phyloP scores from a whole-genome alignment of 2,888 invertebrate genomes.

The Drosophila fungiperda region DNA sequence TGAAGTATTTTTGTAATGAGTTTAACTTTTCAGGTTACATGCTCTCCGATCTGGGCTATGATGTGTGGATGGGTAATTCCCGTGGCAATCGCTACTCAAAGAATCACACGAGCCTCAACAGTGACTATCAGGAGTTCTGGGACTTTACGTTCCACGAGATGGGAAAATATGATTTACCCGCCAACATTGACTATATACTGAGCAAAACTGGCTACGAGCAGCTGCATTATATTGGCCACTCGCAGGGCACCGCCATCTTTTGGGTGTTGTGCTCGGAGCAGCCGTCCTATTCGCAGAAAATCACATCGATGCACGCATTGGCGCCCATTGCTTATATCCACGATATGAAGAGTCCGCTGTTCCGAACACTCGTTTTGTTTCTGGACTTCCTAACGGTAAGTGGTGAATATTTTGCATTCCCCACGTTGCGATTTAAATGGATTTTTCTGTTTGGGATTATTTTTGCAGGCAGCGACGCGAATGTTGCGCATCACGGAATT shows the following conservation, averaged over 20 bases:
- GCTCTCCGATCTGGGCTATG: slow-evolving; percentile 84
- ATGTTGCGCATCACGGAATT: slow-evolving; percentile 84
- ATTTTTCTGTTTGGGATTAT: neutral
- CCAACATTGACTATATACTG: slow-evolving; percentile 91
- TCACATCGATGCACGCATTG: slow-evolving; percentile 86
- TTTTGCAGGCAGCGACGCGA: slow-evolving; percentile 82
- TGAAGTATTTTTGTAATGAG: neutral
- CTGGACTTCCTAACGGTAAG: slow-evolving; percentile 84
- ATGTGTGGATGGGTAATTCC: slow-evolving; percentile 85
- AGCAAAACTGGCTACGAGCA: slow-evolving; percentile 87
- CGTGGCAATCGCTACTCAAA: slow-evolving; percentile 85
- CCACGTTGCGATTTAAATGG: slow-evolving; percentile 11
- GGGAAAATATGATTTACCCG: slow-evolving; percentile 91
- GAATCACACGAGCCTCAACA: slow-evolving; percentile 83
- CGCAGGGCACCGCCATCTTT: slow-evolving; percentile 88
- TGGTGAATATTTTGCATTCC: slow-evolving; percentile 16
- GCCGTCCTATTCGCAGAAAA: slow-evolving; percentile 86
- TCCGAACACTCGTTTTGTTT: slow-evolving; percentile 83
- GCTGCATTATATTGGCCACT: slow-evolving; percentile 93
- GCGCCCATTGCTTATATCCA: slow-evolving; percentile 87
- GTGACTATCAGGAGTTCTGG: slow-evolving; percentile 86
- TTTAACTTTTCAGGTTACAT: slow-evolving; percentile 82
- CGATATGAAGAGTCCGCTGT: slow-evolving; percentile 85
- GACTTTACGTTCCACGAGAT: slow-evolving; percentile 90
- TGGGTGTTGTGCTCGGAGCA: slow-evolving; percentile 86